Percentiles rank a stretch among this genome's conserved stretches.
These are phyloP conservation scores for Eulemur coronatus DNA, from an alignment of 2,797 vertebrate species.

Conservation along the genomic window DNA sequence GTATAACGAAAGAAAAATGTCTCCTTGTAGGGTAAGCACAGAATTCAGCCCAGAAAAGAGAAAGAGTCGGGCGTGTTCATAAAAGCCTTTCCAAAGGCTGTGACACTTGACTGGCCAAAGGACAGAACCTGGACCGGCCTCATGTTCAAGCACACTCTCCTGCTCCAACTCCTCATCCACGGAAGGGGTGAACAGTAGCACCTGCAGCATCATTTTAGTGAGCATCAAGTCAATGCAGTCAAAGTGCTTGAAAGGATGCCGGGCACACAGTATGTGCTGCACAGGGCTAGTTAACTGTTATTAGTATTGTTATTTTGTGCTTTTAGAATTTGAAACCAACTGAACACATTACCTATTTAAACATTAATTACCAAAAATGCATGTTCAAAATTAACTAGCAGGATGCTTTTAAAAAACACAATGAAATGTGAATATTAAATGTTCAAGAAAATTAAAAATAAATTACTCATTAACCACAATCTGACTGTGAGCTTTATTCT, in stretches of 20 bases:
- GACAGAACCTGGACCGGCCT: not conserved
- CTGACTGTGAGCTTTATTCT: not conserved
- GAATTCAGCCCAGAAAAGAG: not conserved
- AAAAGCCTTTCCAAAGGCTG: not conserved
- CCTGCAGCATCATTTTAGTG: not conserved
- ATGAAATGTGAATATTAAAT: not conserved
- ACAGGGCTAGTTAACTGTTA: not conserved
- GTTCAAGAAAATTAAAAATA: slow-evolving; percentile 50
- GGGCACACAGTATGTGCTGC: not conserved
- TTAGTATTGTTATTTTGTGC: not conserved
- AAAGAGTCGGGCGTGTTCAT: not conserved
- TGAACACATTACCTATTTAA: not conserved
- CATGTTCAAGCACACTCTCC: not conserved
- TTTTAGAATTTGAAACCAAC: not conserved
- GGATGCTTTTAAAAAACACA: no score
- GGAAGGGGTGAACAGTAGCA: not conserved
- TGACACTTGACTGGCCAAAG: not conserved
- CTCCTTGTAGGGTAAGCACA: not conserved
- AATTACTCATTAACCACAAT: slow-evolving; percentile 14
- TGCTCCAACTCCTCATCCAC: not conserved
- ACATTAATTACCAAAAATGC: not conserved
- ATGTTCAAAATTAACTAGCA: not conserved
- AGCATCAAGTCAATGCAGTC: not conserved
- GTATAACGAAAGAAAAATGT: not conserved
- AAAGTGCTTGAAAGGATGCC: not conserved